These are phyloP conservation scores for Clarias pachynema DNA, from an alignment of 2,797 vertebrate species.

Conservation along the genomic window DNA sequence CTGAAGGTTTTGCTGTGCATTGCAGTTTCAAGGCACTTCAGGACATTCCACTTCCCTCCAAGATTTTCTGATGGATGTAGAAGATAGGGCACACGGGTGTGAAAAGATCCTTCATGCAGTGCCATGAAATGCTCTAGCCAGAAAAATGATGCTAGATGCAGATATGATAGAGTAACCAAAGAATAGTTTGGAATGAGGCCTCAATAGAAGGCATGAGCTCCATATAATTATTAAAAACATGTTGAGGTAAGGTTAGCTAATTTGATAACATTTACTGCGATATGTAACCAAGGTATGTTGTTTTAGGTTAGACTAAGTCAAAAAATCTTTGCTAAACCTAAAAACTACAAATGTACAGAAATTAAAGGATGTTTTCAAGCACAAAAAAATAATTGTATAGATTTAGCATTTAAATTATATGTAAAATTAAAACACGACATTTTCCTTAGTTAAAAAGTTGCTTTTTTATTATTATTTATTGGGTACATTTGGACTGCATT, in stretches of 20 bases:
- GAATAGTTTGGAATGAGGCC: background rate
- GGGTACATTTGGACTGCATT: background rate
- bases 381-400: background rate
- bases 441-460: background rate
- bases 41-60: background rate
- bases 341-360: background rate
- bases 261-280: background rate
- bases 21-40: background rate
- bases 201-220: background rate
- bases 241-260: background rate
- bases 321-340: background rate
- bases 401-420: background rate
- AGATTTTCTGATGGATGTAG: slow-evolving; percentile 43
- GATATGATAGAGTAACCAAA: background rate
- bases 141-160: background rate
- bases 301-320: background rate
- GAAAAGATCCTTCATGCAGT: slow-evolving; percentile 42
- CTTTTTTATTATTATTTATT: background rate
- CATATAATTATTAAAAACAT: background rate
- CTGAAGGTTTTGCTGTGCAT: background rate
- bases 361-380: background rate
- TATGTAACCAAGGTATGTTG: background rate
- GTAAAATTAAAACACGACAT: background rate
- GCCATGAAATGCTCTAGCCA: slow-evolving; percentile 39
- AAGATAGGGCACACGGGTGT: slow-evolving; percentile 41